Base-by-base conservation (phyloP, 2,797 vertebrate genomes). In the Parauchenoglanis ngamensis region DNA sequence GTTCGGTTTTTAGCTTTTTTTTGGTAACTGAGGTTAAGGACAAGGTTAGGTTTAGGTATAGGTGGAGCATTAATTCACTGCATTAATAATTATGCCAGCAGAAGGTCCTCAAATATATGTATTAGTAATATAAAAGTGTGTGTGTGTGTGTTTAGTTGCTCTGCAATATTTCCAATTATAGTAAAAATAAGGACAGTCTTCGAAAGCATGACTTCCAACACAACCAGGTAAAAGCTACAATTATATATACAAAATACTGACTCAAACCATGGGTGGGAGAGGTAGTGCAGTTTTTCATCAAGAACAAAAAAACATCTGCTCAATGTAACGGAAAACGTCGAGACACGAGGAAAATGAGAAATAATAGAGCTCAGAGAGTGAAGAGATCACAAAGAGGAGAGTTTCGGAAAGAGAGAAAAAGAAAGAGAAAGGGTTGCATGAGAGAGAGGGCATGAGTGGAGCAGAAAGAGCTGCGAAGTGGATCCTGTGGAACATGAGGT, bases 291-390 rank as follows among this genome's bases (percentile, higher is more conserved):
- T 88, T 91, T 91, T 91, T 91, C 84, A 91, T 86, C 81, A 56
- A 84, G 75, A 91, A 89, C 85, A 88, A 68, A 88, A 89, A 90
- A 90, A 90, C 85, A 90, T 88, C 86, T 89, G 89, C 86, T 88
- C 88, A 70, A 85, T 75, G 72, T 86, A 78, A 87, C 40, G 56
- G 65, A 85, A 86, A 86, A 88, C 56, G 46, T 80, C 67, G 85
- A 84, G 87, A 90, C 78, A 87, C 63, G 63, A 86, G 72, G 78
- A 86, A 90, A 89, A 89, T 84, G 87, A 88, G 86, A 88, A 89
- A 90, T 84, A 90, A 86, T 87, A 88, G 84, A 90, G 86, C 87
- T 72, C 81, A 88, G 88, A 88, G 73, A 28, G 25, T 86, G 73
- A 73, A 89, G 52, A 83, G 56, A 83, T 8, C 15, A 70, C 25